These are phyloP conservation scores for Prenolepis imparis DNA, from an alignment of 2,888 invertebrate species.

Conservation along the genomic window DNA sequence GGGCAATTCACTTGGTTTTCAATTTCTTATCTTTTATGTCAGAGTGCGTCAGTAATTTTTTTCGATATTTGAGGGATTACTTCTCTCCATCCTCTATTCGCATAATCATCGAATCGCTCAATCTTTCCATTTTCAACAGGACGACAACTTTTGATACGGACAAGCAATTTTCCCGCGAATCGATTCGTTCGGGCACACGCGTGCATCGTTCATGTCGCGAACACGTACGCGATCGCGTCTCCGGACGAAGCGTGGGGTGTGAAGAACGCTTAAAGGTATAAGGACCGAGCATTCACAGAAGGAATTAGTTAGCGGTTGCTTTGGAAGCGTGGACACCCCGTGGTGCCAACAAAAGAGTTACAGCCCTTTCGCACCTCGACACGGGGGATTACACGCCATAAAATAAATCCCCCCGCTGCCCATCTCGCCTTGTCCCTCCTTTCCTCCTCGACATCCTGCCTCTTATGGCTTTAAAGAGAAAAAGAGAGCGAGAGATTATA, in stretches of 20 bases:
- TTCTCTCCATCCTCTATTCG: not conserved
- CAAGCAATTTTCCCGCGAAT: constrained; percentile 41
- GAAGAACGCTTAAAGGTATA: constrained; percentile 62
- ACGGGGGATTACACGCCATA: constrained; percentile 84
- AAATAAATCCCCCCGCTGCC: constrained; percentile 81
- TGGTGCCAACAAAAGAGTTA: constrained; percentile 85
- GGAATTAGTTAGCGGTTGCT: constrained; percentile 84
- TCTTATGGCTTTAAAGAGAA: constrained; percentile 67
- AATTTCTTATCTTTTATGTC: not conserved
- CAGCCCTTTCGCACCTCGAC: constrained; percentile 85
- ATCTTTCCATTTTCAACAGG: not conserved
- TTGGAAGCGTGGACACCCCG: constrained; percentile 82
- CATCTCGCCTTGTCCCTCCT: not conserved
- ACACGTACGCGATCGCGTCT: constrained; percentile 31
- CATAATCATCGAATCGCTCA: not conserved
- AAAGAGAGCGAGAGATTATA: constrained; percentile 77
- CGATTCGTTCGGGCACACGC: constrained; percentile 24
- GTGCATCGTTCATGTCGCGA: constrained; percentile 28
- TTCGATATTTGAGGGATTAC: not conserved
- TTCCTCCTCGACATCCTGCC: constrained; percentile 54
- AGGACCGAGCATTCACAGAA: constrained; percentile 74
- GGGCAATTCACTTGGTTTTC: not conserved
- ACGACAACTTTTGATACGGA: not conserved
- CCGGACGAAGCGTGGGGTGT: constrained; percentile 36
- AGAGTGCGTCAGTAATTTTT: not conserved